Base-by-base conservation (phyloP, 2,888 invertebrate genomes). In the Mechanitis messenoides region DNA sequence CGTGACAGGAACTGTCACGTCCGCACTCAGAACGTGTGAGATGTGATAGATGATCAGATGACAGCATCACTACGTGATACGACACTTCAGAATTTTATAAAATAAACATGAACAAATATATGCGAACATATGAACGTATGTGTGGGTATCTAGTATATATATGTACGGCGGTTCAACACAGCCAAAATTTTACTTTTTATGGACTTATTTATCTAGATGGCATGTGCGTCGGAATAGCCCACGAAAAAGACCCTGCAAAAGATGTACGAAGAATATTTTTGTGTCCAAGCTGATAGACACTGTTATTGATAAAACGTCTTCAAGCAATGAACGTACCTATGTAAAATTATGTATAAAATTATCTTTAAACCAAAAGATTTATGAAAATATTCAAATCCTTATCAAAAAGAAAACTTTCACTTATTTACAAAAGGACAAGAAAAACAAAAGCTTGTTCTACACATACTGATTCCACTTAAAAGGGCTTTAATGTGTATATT, bases 1-100 rank as follows among this genome's bases (percentile, higher is more conserved):
- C 62, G 45, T 58, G 60, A 60, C 60, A 54, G 20, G 45, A 46
- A 59, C 9, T 45, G 59, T 65, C 65, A 65, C 65, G 65, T 65
- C 55, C 53, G 33, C 53, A 33, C 45, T 56, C 33, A 47, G 56
- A 45, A 53, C 57, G 35, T 56, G 53, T 45, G 54, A 55, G 47
- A 60, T 63, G 57, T 58, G 47, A 63, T 61, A 65, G 68, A 67
- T 53, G 57, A 70, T 66, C 69, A 64, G 70, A 70, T 69, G 68
- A 56, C 54, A 54, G 62, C 50, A 46, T 35, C 45, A 33, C 59
- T 60, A 67, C 68, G 69, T 69, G 69, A 58, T 62, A 58, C 61
- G 60, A 67, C 68, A 63, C 67, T 62, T 62, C 38, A 53, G 3
- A 38, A 56, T 60, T 62, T 60, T 56, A 42, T 42, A 31, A 50